Evolutionary conservation across 2,888 invertebrate genomes (phyloP).

Genomic region (Cosmopolites sordidus): DNA sequence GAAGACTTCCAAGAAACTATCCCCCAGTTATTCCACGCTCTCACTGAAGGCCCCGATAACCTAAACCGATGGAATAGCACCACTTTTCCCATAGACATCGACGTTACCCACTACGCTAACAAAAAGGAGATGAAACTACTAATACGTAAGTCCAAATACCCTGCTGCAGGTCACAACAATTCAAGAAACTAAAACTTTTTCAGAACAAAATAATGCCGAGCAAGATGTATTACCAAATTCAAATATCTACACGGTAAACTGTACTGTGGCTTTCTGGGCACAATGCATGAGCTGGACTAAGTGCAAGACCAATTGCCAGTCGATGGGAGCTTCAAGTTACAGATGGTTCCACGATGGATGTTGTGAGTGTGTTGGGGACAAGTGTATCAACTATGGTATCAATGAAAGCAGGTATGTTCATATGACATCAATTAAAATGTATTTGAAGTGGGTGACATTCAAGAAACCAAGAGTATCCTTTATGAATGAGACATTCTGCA

Average conservation of each 20-base stretch:
- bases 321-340: constrained; percentile 79
- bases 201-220: constrained; percentile 59
- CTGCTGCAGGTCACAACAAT: background rate
- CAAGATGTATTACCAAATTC: constrained; percentile 55
- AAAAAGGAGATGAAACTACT: constrained; percentile 61
- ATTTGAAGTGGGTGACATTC: no score
- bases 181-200: constrained; percentile 15
- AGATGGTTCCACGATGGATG: constrained; percentile 95
- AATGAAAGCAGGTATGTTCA: constrained; percentile 70
- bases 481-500: no score
- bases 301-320: constrained; percentile 76
- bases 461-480: no score
- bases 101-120: constrained; percentile 56
- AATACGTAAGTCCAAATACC: constrained; percentile 21
- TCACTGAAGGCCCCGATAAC: constrained; percentile 74
- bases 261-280: constrained; percentile 87
- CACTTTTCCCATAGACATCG: constrained; percentile 75
- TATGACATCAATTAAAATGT: no score
- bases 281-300: constrained; percentile 86
- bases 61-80: constrained; percentile 78
- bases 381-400: constrained; percentile 85
- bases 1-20: constrained; percentile 80
- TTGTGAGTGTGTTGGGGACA: constrained; percentile 87
- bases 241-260: constrained; percentile 63
- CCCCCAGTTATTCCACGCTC: constrained; percentile 77